Evolutionary conservation across 1,140 invertebrate species (phyloP).

Genomic region (Lepeophtheirus salmonis): DNA sequence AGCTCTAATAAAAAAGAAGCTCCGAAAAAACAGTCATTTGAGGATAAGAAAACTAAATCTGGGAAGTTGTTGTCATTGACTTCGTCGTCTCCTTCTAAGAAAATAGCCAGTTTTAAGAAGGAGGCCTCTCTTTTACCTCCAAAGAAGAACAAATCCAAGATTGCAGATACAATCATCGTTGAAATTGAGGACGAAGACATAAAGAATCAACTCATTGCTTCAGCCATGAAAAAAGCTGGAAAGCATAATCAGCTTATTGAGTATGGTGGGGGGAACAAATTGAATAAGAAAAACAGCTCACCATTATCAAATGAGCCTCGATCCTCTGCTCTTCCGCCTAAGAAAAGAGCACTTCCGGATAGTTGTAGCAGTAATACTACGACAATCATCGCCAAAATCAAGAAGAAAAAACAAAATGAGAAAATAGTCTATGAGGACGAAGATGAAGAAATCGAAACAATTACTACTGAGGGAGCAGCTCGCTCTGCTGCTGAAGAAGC

Average conservation of each 20-base stretch:
- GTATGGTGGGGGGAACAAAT: no score
- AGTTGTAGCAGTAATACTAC: slow-evolving; percentile 3
- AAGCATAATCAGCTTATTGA: not conserved
- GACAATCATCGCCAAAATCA: not conserved
- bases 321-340: not conserved
- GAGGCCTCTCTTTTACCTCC: not conserved
- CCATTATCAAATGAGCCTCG: not conserved
- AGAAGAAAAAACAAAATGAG: not conserved
- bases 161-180: not conserved
- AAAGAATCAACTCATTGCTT: slow-evolving; percentile 13
- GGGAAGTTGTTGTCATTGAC: no score
- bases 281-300: no score
- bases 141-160: not conserved
- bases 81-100: not conserved
- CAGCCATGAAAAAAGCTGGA: slow-evolving; percentile 13
- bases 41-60: no score
- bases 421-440: slow-evolving; percentile 3
- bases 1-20: no score
- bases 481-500: not conserved
- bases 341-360: slow-evolving; percentile 2
- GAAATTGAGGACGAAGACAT: slow-evolving; percentile 13
- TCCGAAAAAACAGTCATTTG: no score
- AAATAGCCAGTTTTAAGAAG: not conserved
- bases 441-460: slow-evolving; percentile 9
- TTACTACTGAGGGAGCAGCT: slow-evolving; percentile 6